A percentile compares a stretch with the other conserved stretches of the same genome.
Conservation (phyloP, 2,888 invertebrate genomes). For the Tubulanus polymorphus region DNA sequence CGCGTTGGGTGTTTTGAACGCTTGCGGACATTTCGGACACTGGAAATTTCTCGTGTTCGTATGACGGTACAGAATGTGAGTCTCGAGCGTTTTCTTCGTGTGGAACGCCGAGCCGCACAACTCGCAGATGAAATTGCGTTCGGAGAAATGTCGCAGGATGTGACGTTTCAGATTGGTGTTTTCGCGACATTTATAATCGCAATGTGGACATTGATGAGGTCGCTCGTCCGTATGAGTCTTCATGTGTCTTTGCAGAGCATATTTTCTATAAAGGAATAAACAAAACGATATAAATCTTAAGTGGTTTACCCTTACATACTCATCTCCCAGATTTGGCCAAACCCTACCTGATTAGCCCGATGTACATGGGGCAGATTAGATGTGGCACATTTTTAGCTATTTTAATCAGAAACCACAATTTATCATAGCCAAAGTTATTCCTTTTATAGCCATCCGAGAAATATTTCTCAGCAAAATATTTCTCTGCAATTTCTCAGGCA, state of each 20-base stretch:
- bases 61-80: constrained; percentile 50
- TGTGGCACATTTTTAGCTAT: too few species aligned
- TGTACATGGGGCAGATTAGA: too few species aligned
- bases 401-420: too few species aligned
- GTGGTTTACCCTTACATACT: too few species aligned
- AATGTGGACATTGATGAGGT: constrained; percentile 41
- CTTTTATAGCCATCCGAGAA: too few species aligned
- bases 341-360: too few species aligned
- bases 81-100: constrained; percentile 47
- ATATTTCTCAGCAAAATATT: too few species aligned
- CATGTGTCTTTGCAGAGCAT: constrained; percentile 40
- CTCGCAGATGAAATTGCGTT: constrained; percentile 50
- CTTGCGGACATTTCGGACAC: constrained; percentile 38
- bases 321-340: too few species aligned
- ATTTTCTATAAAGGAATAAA: constrained; percentile 26
- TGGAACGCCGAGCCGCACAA: constrained; percentile 51
- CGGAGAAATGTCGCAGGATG: constrained; percentile 39
- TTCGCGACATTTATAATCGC: constrained; percentile 45
- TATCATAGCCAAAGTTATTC: too few species aligned
- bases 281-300: not conserved
- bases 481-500: too few species aligned
- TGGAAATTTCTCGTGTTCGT: constrained; percentile 37
- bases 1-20: constrained; percentile 35
- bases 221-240: constrained; percentile 35
- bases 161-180: constrained; percentile 48